These are phyloP conservation scores for Plumapathes pennacea DNA, from an alignment of 92 coral and sea anemone species.

Conservation along the genomic window DNA sequence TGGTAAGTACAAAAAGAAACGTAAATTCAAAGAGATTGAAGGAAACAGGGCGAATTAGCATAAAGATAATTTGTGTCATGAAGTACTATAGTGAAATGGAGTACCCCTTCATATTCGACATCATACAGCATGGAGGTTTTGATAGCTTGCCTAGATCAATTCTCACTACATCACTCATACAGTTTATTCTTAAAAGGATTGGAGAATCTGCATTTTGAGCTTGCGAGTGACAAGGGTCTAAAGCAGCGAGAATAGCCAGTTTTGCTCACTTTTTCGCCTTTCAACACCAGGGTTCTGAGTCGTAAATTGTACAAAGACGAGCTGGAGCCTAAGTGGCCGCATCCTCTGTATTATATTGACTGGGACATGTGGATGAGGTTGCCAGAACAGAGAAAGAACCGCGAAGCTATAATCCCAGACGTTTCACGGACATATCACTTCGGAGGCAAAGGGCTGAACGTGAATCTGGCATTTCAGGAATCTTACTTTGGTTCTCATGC, in stretches of 20 bases:
- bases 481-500: constrained; percentile 51
- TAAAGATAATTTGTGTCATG: no score
- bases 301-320: constrained; percentile 57
- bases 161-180: no score
- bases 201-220: no score
- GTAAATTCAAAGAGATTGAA: no score
- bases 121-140: no score
- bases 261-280: neutral
- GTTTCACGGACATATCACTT: constrained; percentile 57
- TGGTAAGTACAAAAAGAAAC: constrained; percentile 32
- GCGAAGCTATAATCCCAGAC: constrained; percentile 60
- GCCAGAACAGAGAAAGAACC: constrained; percentile 24
- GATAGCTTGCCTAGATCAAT: no score
- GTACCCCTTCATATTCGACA: no score
- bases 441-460: constrained; percentile 58
- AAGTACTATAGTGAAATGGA: no score
- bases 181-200: no score
- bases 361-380: constrained; percentile 65
- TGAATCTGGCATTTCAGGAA: constrained; percentile 30
- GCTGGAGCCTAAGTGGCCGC: constrained; percentile 51
- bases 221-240: no score
- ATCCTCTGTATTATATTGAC: constrained; percentile 28
- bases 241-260: no score
- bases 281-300: constrained; percentile 52
- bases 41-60: no score